These are phyloP conservation scores for Anguilla rostrata DNA, from an alignment of 2,113 vertebrate genomes.

Conservation along the genomic window DNA sequence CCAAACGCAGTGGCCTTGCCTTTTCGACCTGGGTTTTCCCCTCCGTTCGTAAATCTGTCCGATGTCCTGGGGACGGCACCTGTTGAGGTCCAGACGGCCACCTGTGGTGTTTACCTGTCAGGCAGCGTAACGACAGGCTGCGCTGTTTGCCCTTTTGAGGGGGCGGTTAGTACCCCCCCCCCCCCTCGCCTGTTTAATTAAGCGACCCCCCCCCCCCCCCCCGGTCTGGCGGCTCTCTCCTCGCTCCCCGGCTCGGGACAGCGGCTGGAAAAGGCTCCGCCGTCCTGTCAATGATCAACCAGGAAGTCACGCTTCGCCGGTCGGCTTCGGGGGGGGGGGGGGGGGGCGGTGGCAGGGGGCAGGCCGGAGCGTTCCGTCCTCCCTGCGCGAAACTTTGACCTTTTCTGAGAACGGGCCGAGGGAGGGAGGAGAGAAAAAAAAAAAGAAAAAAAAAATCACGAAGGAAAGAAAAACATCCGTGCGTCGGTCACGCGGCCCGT, in stretches of 20 bases:
- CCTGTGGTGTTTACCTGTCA: not conserved
- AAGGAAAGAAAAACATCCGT: slow-evolving; percentile 40
- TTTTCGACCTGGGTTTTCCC: not conserved
- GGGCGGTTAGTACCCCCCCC: not conserved
- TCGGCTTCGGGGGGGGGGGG: too few relatives aligned
- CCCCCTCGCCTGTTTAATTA: slow-evolving; percentile 23
- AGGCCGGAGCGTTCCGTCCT: not conserved
- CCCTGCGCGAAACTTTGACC: slow-evolving; percentile 27
- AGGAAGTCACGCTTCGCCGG: slow-evolving; percentile 18
- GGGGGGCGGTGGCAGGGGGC: not conserved
- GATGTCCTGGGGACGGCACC: too few relatives aligned
- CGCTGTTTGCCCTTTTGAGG: slow-evolving; percentile 18
- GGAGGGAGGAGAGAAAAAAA: slow-evolving; percentile 31
- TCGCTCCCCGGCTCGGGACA: slow-evolving; percentile 4
- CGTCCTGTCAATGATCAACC: slow-evolving; percentile 32
- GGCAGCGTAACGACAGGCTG: not conserved
- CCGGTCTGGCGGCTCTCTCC: not conserved
- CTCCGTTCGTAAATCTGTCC: not conserved
- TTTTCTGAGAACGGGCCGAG: slow-evolving; percentile 15
- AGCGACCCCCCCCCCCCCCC: not conserved
- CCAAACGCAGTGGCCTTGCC: not conserved
- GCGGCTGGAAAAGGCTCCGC: slow-evolving; percentile 15
- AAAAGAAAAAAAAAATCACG: slow-evolving; percentile 23
- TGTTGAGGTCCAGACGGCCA: not conserved
- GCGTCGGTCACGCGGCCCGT: slow-evolving; percentile 4